A percentile compares a stretch with the other conserved stretches of the same genome.
phyloP scores from a whole-genome alignment of 2,797 vertebrate genomes.

The Telmatherina bonti region DNA sequence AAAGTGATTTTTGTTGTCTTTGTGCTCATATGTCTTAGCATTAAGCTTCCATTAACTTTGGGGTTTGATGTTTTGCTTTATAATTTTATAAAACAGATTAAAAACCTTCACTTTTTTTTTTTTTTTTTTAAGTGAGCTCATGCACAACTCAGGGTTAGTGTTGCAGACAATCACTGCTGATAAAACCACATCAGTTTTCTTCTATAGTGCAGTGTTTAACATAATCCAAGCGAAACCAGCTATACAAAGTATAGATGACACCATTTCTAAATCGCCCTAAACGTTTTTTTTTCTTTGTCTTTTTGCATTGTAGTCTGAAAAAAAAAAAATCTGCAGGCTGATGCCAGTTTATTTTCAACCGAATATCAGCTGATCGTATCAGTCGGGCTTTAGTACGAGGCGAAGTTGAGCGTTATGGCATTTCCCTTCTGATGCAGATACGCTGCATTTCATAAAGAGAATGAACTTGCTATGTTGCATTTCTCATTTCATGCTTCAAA shows the following conservation, averaged over 20 bases:
- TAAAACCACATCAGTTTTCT: slow-evolving; percentile 13
- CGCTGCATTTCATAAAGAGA: slow-evolving; percentile 8
- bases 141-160: slow-evolving; percentile 68
- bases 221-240: not conserved
- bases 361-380: not conserved
- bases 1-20: slow-evolving; percentile 26
- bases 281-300: not conserved
- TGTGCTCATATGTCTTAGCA: slow-evolving; percentile 29
- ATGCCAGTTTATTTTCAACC: not conserved
- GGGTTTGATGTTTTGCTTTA: not conserved
- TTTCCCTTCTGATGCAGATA: not conserved
- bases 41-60: slow-evolving; percentile 12
- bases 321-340: not conserved
- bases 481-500: slow-evolving; percentile 28
- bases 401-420: not conserved
- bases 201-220: slow-evolving; percentile 7
- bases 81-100: slow-evolving; percentile 13
- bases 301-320: not conserved
- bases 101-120: slow-evolving; percentile 14
- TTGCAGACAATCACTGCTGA: slow-evolving; percentile 60
- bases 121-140: no score
- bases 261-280: not conserved
- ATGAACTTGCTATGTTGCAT: not conserved
- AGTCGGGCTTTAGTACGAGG: not conserved
- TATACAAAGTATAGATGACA: not conserved